phyloP scores from a whole-genome alignment of 2,888 invertebrate species.

The Ellobium chinense region DNA sequence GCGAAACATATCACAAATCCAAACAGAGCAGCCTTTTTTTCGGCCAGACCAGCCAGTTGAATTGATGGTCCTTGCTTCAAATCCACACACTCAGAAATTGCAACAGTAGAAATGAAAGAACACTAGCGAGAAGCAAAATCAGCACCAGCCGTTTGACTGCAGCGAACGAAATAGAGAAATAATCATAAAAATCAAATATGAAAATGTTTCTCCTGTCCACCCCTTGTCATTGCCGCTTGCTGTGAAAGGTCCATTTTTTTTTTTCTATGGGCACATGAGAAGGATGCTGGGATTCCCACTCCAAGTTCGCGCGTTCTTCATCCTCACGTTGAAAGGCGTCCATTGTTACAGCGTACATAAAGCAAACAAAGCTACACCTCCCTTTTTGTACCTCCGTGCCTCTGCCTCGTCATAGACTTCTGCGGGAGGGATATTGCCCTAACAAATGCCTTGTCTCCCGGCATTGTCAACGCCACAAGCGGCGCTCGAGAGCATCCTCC shows the following conservation, averaged over 20 bases:
- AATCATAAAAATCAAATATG: conserved; percentile 4
- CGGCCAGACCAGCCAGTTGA: too few species aligned
- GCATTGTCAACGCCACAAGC: conserved; percentile 7
- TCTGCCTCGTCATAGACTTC: not conserved
- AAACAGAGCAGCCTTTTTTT: not conserved
- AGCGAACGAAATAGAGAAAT: not conserved
- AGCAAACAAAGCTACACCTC: not conserved
- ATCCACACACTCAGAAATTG: too few species aligned
- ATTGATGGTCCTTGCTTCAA: too few species aligned
- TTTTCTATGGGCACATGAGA: not conserved
- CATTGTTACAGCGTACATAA: not conserved
- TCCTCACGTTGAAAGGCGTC: not conserved
- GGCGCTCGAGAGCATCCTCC: conserved; percentile 15
- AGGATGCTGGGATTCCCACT: not conserved
- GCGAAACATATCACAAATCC: not conserved
- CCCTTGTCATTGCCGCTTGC: not conserved
- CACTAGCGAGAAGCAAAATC: not conserved
- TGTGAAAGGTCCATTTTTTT: not conserved
- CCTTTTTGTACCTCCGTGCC: not conserved
- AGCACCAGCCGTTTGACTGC: not conserved
- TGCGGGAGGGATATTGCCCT: too few species aligned
- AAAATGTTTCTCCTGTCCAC: not conserved
- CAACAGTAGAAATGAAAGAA: not conserved
- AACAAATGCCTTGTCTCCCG: conserved; percentile 12
- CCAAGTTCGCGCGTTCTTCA: not conserved